Conservation (phyloP, 2,113 vertebrate genomes). For the Triplophysa rosa region DNA sequence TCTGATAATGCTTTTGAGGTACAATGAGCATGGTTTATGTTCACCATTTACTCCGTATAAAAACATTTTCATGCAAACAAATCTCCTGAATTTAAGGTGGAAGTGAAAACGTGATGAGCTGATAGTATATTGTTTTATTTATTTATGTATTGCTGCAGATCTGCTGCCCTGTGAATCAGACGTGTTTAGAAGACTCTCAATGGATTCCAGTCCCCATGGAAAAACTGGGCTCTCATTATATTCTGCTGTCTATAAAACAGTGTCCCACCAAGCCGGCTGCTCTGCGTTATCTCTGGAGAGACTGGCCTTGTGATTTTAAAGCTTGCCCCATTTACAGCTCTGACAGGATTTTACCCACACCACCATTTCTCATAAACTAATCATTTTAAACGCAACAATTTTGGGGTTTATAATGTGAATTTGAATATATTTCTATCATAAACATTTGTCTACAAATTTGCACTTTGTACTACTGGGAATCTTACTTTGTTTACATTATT, state of each 20-base stretch:
- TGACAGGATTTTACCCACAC: conserved; percentile 75
- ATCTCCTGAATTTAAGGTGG: background rate
- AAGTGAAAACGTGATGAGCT: background rate
- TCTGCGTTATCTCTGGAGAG: conserved; percentile 85
- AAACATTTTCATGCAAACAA: background rate
- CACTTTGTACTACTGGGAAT: background rate
- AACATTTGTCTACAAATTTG: too few relatives aligned
- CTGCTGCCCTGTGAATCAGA: conserved; percentile 68
- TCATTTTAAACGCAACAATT: background rate
- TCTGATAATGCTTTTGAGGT: conserved; percentile 78
- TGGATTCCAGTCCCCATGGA: conserved; percentile 75
- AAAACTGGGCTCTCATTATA: background rate
- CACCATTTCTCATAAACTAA: conserved; percentile 71
- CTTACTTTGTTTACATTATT: background rate
- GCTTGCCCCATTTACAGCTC: conserved; percentile 81
- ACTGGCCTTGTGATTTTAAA: conserved; percentile 87
- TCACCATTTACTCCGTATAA: too few relatives aligned
- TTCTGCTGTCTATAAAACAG: conserved; percentile 48
- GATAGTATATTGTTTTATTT: background rate
- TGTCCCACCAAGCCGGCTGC: conserved; percentile 52
- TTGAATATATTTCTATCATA: background rate
- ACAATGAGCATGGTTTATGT: conserved; percentile 13
- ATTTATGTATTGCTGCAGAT: conserved; percentile 67
- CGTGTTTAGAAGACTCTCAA: conserved; percentile 6
- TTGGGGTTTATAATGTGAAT: background rate